Conservation (phyloP, 23 tunicate species). For the Clavelina lepadiformis region DNA sequence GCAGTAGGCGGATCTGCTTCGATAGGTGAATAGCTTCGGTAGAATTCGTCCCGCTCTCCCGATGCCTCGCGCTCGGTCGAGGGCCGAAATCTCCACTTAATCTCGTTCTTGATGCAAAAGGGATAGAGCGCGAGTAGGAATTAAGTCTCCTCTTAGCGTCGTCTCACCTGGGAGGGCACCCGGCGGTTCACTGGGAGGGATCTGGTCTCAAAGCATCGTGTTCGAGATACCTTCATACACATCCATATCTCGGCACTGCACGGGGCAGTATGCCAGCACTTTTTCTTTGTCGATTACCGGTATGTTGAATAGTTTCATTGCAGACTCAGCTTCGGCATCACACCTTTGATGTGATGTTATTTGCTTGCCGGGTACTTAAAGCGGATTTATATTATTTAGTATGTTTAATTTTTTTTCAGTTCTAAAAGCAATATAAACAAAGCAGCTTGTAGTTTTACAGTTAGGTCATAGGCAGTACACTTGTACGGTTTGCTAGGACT, state of each 20-base stretch:
- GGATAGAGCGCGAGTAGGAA: slow-evolving; percentile 47
- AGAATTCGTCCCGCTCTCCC: slow-evolving; percentile 42
- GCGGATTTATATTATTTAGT: too few relatives aligned
- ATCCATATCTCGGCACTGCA: slow-evolving; percentile 56
- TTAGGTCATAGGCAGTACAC: too few relatives aligned
- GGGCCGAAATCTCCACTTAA: slow-evolving; percentile 22
- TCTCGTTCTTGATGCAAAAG: slow-evolving; percentile 28
- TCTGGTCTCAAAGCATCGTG: slow-evolving; percentile 37
- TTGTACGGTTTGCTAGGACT: too few relatives aligned
- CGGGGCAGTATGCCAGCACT: slow-evolving; percentile 58
- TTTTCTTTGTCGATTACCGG: too few relatives aligned
- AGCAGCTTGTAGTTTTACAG: too few relatives aligned
- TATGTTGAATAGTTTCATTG: too few relatives aligned
- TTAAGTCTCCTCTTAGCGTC: slow-evolving; percentile 18
- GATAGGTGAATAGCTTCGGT: slow-evolving; percentile 45
- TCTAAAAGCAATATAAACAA: too few relatives aligned
- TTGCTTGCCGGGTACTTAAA: too few relatives aligned
- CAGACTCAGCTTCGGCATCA: too few relatives aligned
- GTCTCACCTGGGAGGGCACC: slow-evolving; percentile 22
- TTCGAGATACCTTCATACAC: slow-evolving; percentile 36
- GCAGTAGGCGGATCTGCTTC: slow-evolving; percentile 45
- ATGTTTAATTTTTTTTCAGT: too few relatives aligned
- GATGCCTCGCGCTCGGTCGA: slow-evolving; percentile 70
- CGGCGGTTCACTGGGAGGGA: too few relatives aligned
- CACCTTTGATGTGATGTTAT: too few relatives aligned